Evolutionary conservation across 2,113 vertebrate species (phyloP).

Genomic region (Cololabis saira): DNA sequence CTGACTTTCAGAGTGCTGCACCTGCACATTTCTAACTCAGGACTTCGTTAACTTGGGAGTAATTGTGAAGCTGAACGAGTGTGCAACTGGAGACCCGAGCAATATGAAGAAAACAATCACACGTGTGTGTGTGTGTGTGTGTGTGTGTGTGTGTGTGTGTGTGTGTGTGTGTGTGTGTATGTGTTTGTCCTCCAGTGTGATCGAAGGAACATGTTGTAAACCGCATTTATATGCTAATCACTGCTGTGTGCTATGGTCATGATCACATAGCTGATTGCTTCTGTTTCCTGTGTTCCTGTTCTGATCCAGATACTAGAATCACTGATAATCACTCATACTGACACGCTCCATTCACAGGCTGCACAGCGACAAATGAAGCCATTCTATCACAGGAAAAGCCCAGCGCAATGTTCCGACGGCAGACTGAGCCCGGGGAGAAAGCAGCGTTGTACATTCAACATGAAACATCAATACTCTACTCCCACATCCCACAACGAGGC

Average conservation of each 20-base stretch:
- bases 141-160: too few relatives aligned
- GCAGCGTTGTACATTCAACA: neutral
- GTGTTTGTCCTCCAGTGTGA: neutral
- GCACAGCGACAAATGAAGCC: slow-evolving; percentile 1
- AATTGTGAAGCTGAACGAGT: too few relatives aligned
- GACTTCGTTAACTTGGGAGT: too few relatives aligned
- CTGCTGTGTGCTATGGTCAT: neutral
- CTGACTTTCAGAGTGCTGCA: too few relatives aligned
- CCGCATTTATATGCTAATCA: slow-evolving; percentile 4
- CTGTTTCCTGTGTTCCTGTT: neutral
- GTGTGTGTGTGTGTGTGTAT: too few relatives aligned
- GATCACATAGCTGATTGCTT: neutral
- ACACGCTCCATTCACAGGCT: slow-evolving; percentile 3
- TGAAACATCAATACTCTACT: neutral
- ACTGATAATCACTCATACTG: slow-evolving; percentile 9
- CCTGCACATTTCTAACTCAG: too few relatives aligned
- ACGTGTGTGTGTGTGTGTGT: too few relatives aligned
- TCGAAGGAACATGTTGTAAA: neutral
- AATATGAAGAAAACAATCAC: neutral
- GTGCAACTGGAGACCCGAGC: neutral
- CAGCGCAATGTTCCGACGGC: neutral
- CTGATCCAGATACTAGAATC: neutral
- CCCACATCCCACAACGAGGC: neutral
- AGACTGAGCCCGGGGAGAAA: neutral
- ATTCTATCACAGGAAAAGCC: slow-evolving; percentile 18